These are phyloP conservation scores for Yasuhikotakia modesta DNA, from an alignment of 2,797 vertebrate species.

Conservation along the genomic window DNA sequence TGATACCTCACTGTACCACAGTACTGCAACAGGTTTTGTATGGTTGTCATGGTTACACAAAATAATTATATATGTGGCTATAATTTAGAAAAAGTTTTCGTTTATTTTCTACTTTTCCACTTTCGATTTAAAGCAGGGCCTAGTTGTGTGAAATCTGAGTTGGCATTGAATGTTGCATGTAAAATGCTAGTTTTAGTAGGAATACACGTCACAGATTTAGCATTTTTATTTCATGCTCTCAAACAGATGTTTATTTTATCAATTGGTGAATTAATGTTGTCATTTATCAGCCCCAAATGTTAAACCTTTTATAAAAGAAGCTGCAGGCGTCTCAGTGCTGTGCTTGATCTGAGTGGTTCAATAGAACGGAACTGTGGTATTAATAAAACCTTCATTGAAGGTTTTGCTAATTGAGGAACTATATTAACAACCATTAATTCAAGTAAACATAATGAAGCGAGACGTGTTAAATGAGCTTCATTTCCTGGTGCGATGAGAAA, in stretches of 20 bases:
- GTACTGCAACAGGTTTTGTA: not conserved
- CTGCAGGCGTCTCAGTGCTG: conserved; percentile 5
- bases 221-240: no score
- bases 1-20: not conserved
- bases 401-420: conserved; percentile 36
- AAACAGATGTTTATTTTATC: not conserved
- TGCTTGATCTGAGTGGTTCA: conserved; percentile 27
- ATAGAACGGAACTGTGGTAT: conserved; percentile 34
- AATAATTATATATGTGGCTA: not conserved
- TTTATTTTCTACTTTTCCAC: not conserved
- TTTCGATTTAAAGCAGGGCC: no score
- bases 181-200: no score
- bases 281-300: not conserved
- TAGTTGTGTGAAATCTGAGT: no score
- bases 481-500: conserved; percentile 1
- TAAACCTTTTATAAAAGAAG: not conserved
- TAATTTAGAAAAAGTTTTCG: not conserved
- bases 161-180: no score
- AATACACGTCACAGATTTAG: no score
- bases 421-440: conserved; percentile 38
- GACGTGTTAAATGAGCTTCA: conserved; percentile 24
- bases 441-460: conserved; percentile 20
- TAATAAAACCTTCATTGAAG: conserved; percentile 46
- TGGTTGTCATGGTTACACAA: not conserved
- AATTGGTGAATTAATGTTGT: not conserved